Evolutionary conservation across 1,140 invertebrate genomes (phyloP).

Genomic region (Asobara japonica): DNA sequence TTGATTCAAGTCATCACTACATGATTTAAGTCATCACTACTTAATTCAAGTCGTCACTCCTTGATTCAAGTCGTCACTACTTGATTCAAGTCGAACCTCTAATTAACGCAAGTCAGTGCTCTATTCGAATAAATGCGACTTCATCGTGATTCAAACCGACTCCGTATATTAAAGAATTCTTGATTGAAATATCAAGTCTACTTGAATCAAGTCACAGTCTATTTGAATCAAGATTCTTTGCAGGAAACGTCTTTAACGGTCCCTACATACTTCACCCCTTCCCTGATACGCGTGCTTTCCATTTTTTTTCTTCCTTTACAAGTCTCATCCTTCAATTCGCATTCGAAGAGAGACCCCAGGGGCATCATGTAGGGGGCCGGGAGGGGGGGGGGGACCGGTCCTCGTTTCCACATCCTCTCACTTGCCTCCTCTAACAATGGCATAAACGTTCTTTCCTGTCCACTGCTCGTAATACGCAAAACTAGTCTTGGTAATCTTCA

Average conservation of each 20-base stretch:
- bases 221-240: too few species aligned
- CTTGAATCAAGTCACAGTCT: too few species aligned
- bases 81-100: too few species aligned
- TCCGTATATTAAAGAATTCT: too few species aligned
- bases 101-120: too few species aligned
- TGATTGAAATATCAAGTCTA: not conserved
- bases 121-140: too few species aligned
- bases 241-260: not conserved
- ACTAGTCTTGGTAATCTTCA: not conserved
- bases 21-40: too few species aligned
- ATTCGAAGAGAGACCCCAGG: slow-evolving; percentile 10
- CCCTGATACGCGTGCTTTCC: not conserved
- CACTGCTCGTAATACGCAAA: slow-evolving; percentile 3
- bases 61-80: too few species aligned
- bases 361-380: too few species aligned
- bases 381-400: slow-evolving; percentile 20
- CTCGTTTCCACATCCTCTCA: not conserved
- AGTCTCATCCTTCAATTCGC: slow-evolving; percentile 13
- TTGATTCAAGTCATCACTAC: too few species aligned
- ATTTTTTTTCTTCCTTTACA: not conserved
- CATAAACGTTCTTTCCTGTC: slow-evolving; percentile 12
- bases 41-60: too few species aligned
- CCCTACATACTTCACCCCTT: not conserved
- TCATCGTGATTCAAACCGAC: too few species aligned
- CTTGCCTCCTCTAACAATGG: slow-evolving; percentile 15